Base-by-base conservation (phyloP, 2,888 invertebrate genomes). In the Norana najaformis region DNA sequence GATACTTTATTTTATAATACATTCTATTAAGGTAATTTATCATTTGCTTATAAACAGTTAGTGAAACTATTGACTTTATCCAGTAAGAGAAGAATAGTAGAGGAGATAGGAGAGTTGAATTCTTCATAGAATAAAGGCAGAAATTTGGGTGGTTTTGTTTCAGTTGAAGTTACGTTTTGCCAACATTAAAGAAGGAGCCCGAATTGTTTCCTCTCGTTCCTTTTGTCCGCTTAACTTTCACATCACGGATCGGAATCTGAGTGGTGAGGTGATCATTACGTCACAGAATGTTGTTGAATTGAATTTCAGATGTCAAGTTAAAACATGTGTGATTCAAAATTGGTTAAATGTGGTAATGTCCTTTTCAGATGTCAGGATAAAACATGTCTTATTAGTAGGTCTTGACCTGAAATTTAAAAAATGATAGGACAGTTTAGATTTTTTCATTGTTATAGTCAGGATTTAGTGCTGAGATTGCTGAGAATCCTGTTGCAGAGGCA, bases 211-310 rank as follows among this genome's bases (percentile, higher is more conserved):
- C 69, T 99, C 99, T 36, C 99, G 98, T 95, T 98, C 98, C 93
- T 99, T 99, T 95, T 99, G 99, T 95, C 98, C 99, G n/a, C 96
- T 99, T 90, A 99, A 99, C 96, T 99, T 99, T 96, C 96, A 99
- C 93, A 98, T 99, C 95, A 99, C 98, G 47, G 99, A 99, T 95
- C 96, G 99, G 94, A 99, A 99, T 95, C 96, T 99, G 91, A 98
- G 97, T 95, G 99, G 96, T 96, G 95, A 93, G 47, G 6, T 83
- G 20, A 41, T 23, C 47, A 47, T 47, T 47, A 23, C 47, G 6
- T 23, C 23, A 47, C 47, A 23, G 20, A 23, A 23, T 47, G 6
- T 8, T 47, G 47, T n/a, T n/a, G n/a, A n/a, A 11, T 23, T 47
- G 47, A 23, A 47, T 47, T 20, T 47, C 23, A 23, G 47, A 69